Percentiles rank a stretch among this genome's conserved stretches.
Evolutionary conservation across 1,140 invertebrate genomes (phyloP).

Genomic region (Diprion similis): DNA sequence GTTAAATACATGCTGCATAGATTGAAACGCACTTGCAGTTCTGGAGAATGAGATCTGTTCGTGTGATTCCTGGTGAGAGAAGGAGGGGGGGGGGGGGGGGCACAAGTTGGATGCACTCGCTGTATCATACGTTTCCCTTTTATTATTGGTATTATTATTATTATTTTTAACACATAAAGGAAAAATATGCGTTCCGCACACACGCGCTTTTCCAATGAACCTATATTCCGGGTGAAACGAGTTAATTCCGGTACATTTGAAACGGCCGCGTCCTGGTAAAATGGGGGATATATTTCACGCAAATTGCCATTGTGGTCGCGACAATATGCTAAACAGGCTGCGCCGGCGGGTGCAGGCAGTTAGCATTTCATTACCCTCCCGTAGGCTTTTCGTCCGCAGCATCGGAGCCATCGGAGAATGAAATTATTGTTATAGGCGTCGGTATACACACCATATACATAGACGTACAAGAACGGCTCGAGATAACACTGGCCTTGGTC

Average conservation of each 20-base stretch:
- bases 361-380: slow-evolving; percentile 1
- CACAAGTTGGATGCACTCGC: no score
- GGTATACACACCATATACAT: background rate
- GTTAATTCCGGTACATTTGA: slow-evolving; percentile 5
- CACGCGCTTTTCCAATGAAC: background rate
- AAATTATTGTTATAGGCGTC: slow-evolving; percentile 4
- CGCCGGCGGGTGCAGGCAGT: background rate
- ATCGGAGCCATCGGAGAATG: slow-evolving; percentile 3
- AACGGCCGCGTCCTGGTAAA: background rate
- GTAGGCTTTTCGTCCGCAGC: background rate
- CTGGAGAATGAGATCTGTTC: no score
- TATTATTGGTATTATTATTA: no score
- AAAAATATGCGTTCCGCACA: background rate
- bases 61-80: no score
- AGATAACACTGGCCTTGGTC: background rate
- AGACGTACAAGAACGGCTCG: background rate
- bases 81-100: no score
- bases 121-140: no score
- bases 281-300: slow-evolving; percentile 3
- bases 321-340: slow-evolving; percentile 5
- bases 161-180: no score
- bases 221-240: background rate
- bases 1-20: no score
- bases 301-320: slow-evolving; percentile 7
- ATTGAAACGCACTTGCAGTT: no score